phyloP scores from a whole-genome alignment of 2,113 vertebrate species.

The Siphamia tubifer region DNA sequence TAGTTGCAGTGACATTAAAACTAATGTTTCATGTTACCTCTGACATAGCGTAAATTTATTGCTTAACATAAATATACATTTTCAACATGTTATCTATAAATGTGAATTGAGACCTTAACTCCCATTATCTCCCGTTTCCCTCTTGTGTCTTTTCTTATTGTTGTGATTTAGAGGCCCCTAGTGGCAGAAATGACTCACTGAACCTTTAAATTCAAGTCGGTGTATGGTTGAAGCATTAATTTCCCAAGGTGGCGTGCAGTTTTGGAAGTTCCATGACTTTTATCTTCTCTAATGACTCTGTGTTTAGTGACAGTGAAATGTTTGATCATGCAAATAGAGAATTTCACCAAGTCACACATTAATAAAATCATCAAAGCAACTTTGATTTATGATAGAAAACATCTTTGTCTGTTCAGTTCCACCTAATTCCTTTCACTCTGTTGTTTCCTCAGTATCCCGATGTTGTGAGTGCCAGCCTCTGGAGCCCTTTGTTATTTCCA shows the following conservation, averaged over 20 bases:
- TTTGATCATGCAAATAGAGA: conserved; percentile 24
- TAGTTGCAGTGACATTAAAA: too few species aligned
- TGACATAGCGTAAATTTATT: too few species aligned
- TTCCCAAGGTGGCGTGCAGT: conserved; percentile 36
- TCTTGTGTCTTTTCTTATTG: too few species aligned
- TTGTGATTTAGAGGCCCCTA: too few species aligned
- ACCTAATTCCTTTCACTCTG: not conserved
- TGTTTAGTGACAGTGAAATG: not conserved
- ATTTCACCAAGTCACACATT: not conserved
- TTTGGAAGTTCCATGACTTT: conserved; percentile 15
- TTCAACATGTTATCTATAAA: too few species aligned
- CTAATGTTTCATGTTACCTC: too few species aligned
- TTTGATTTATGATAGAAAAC: conserved; percentile 4
- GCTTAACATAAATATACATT: too few species aligned
- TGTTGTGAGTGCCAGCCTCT: conserved; percentile 18
- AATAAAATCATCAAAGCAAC: not conserved
- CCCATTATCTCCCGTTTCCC: too few species aligned
- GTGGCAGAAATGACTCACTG: too few species aligned
- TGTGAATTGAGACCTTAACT: too few species aligned
- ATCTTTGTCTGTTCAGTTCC: not conserved
- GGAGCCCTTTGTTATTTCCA: conserved; percentile 62
- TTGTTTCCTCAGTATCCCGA: not conserved
- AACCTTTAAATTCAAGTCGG: too few species aligned
- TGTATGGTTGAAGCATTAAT: conserved; percentile 57
- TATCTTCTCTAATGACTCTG: conserved; percentile 11